These are phyloP conservation scores for Corynorhinus townsendii DNA, from an alignment of 2,113 vertebrate genomes.

Conservation along the genomic window DNA sequence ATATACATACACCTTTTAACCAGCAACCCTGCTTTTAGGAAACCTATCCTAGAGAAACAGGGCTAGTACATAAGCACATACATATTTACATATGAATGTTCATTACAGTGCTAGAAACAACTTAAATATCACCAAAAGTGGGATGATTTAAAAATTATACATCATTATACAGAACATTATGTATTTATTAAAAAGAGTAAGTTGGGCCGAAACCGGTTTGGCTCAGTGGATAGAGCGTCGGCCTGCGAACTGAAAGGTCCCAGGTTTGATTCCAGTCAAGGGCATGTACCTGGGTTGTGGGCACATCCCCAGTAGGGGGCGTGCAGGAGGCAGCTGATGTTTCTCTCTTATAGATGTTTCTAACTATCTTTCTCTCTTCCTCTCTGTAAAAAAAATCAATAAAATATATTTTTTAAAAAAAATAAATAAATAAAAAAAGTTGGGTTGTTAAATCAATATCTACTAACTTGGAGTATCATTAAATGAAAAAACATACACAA, in stretches of 20 bases:
- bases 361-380: no score
- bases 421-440: no score
- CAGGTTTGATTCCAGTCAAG: no score
- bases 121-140: not conserved
- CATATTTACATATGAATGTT: not conserved
- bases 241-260: no score
- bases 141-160: not conserved
- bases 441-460: not conserved
- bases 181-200: not conserved
- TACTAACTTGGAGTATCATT: not conserved
- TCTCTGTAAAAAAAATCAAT: no score
- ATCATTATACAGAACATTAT: not conserved
- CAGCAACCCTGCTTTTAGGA: not conserved
- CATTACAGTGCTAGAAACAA: not conserved
- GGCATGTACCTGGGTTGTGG: no score
- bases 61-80: not conserved
- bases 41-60: not conserved
- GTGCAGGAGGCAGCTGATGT: no score
- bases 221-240: no score
- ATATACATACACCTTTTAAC: not conserved
- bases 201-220: no score
- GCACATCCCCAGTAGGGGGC: no score
- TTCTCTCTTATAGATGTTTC: no score
- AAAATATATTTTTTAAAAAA: no score
- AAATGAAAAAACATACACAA: not conserved